These are phyloP conservation scores for Cactoblastis cactorum DNA, from an alignment of 2,888 invertebrate genomes.

Conservation along the genomic window DNA sequence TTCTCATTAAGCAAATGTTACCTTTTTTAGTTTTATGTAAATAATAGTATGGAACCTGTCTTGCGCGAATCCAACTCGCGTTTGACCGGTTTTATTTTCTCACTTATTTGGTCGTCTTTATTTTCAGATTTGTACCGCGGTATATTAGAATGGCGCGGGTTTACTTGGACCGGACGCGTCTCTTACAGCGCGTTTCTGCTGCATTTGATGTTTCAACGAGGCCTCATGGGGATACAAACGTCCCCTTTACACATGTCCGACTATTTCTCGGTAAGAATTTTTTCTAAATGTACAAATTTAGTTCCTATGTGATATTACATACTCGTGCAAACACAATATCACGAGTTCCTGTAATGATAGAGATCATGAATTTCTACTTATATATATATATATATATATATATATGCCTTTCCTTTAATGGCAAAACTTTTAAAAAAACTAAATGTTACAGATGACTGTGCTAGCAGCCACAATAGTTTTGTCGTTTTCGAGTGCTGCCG, in stretches of 20 bases:
- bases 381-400: no score
- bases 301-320: no score
- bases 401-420: no score
- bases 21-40: no score
- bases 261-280: slow-evolving; percentile 42
- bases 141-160: slow-evolving; percentile 64
- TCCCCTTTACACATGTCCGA: slow-evolving; percentile 38
- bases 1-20: no score
- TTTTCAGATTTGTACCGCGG: slow-evolving; percentile 46
- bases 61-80: no score
- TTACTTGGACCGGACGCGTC: slow-evolving; percentile 54
- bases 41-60: no score
- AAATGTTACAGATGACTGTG: slow-evolving; percentile 36
- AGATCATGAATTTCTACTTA: no score
- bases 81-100: no score
- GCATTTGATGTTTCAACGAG: slow-evolving; percentile 56
- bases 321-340: no score
- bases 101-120: not conserved
- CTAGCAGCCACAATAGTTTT: slow-evolving; percentile 42
- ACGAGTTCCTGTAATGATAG: no score
- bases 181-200: slow-evolving; percentile 61
- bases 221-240: slow-evolving; percentile 38
- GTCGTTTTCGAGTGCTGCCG: slow-evolving; percentile 38
- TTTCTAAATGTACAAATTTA: not conserved
- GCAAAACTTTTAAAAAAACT: not conserved